Conservation (phyloP, 2,888 invertebrate species). For the Laspeyria flexula region DNA sequence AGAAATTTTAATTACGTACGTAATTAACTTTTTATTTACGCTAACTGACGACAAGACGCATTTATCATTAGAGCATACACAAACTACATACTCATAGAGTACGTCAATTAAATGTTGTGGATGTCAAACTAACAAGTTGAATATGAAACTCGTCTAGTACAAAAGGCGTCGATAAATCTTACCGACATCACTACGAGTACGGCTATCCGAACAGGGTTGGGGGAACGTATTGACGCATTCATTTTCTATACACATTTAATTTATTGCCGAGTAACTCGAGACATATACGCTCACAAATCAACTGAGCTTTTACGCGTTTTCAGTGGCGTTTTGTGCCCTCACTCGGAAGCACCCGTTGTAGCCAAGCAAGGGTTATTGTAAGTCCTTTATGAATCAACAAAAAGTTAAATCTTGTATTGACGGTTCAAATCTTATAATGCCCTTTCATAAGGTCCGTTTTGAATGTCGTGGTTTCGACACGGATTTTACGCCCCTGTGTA, state of each 20-base stretch:
- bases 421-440: slow-evolving; percentile 40
- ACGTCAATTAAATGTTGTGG: slow-evolving; percentile 53
- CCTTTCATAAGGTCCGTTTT: slow-evolving; percentile 33
- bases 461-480: slow-evolving; percentile 34
- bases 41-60: slow-evolving; percentile 34
- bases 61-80: slow-evolving; percentile 42
- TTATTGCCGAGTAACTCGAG: slow-evolving; percentile 75
- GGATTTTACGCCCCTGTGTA: slow-evolving; percentile 31
- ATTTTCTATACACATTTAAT: slow-evolving; percentile 77
- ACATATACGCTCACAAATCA: slow-evolving; percentile 73
- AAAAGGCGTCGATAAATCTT: slow-evolving; percentile 69
- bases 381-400: slow-evolving; percentile 48
- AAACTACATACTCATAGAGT: slow-evolving; percentile 40
- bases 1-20: slow-evolving; percentile 35
- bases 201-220: slow-evolving; percentile 48
- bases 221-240: slow-evolving; percentile 70
- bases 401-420: slow-evolving; percentile 42
- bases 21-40: slow-evolving; percentile 28
- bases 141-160: slow-evolving; percentile 54
- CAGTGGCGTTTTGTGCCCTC: slow-evolving; percentile 63
- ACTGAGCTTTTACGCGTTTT: slow-evolving; percentile 64
- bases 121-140: slow-evolving; percentile 52
- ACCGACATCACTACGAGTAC: slow-evolving; percentile 64
- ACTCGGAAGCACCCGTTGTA: slow-evolving; percentile 47
- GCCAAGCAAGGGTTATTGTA: slow-evolving; percentile 53